Conservation (phyloP, 2,113 vertebrate genomes). For the Terrapene triunguis region DNA sequence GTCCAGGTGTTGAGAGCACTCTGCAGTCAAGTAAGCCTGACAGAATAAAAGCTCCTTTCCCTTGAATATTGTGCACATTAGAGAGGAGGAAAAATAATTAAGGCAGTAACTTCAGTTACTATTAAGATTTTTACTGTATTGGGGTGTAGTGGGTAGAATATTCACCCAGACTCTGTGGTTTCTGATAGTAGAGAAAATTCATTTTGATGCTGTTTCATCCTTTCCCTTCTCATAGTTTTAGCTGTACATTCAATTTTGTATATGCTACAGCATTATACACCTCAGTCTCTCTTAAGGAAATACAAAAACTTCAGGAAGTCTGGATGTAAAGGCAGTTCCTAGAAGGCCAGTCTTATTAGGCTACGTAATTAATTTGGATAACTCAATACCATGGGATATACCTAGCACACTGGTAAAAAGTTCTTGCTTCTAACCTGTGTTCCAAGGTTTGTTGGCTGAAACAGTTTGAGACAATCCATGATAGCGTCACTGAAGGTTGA, state of each 20-base stretch:
- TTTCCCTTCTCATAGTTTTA: conserved; percentile 47
- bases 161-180: conserved; percentile 15
- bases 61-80: conserved; percentile 37
- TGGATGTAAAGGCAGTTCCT: neutral
- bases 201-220: conserved; percentile 22
- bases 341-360: conserved; percentile 40
- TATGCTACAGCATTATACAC: conserved; percentile 27
- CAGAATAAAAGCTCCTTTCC: conserved; percentile 35
- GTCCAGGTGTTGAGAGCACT: conserved; percentile 25
- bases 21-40: neutral
- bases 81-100: conserved; percentile 27
- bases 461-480: conserved; percentile 41
- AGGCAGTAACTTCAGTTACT: conserved; percentile 17
- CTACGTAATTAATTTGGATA: conserved; percentile 58
- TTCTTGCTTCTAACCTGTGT: conserved; percentile 15
- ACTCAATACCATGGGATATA: conserved; percentile 51
- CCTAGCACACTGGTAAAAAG: conserved; percentile 33
- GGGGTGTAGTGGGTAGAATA: conserved; percentile 9
- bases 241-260: conserved; percentile 29
- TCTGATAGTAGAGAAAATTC: conserved; percentile 39
- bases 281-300: neutral
- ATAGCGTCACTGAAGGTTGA: conserved; percentile 35
- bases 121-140: neutral
- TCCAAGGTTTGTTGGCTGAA: conserved; percentile 31
- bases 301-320: conserved; percentile 35